phyloP scores from a whole-genome alignment of 2,797 vertebrate genomes.

The Diplodus puntazzo region DNA sequence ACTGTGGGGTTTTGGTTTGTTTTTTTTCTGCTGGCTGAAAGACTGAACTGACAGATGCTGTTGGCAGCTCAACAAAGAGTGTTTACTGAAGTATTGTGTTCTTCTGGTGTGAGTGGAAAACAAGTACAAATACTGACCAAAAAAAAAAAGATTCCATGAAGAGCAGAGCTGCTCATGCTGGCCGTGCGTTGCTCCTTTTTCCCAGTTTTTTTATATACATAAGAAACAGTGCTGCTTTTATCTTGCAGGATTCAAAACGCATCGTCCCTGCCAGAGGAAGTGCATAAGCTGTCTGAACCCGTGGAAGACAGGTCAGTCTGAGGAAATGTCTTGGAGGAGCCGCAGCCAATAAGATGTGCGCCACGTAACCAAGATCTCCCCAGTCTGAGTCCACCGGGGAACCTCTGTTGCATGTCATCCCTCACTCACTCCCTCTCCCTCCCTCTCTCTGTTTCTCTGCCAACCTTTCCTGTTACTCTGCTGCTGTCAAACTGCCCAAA shows the following conservation, averaged over 20 bases:
- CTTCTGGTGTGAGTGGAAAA: background rate
- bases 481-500: slow-evolving; percentile 4
- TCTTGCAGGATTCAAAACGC: slow-evolving; percentile 6
- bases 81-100: background rate
- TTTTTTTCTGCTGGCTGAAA: slow-evolving; percentile 18
- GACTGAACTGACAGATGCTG: slow-evolving; percentile 25
- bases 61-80: slow-evolving; percentile 12
- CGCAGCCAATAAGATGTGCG: slow-evolving; percentile 9
- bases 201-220: background rate
- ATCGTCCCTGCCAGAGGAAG: slow-evolving; percentile 12
- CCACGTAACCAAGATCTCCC: background rate
- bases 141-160: background rate
- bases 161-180: background rate
- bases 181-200: background rate
- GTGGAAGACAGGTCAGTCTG: slow-evolving; percentile 26
- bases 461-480: slow-evolving; percentile 12
- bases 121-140: background rate
- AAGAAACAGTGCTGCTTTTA: slow-evolving; percentile 6
- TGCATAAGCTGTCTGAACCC: slow-evolving; percentile 31
- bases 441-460: background rate
- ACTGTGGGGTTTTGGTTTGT: slow-evolving; percentile 2
- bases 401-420: slow-evolving; percentile 12
- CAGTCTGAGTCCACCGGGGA: slow-evolving; percentile 6
- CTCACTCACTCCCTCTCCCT: background rate
- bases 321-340: slow-evolving; percentile 3